phyloP scores from a whole-genome alignment of 2,113 vertebrate species.

The Rutilus rutilus region DNA sequence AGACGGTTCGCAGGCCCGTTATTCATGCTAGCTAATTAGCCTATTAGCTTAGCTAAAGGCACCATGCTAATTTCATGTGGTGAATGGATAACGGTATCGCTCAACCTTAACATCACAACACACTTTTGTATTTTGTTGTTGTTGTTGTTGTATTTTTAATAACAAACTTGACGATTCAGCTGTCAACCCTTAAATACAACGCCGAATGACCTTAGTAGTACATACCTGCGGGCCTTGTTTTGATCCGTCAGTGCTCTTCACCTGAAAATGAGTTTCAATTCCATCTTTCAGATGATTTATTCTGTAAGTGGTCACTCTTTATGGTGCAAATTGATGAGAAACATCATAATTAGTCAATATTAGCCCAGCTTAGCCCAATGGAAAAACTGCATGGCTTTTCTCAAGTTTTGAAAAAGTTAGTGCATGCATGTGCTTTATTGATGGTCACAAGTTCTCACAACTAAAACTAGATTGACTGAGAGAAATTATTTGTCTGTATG shows the following conservation, averaged over 20 bases:
- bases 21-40: constrained; percentile 43
- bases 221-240: constrained; percentile 1
- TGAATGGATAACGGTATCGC: background rate
- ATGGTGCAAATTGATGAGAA: background rate
- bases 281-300: background rate
- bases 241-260: background rate
- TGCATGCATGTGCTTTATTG: background rate
- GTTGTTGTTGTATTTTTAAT: no score
- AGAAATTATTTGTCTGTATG: no score
- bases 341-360: background rate
- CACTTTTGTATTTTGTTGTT: no score
- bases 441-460: background rate
- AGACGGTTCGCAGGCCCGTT: background rate
- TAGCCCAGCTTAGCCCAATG: background rate
- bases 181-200: background rate
- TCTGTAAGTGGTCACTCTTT: background rate
- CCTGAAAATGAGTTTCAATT: background rate
- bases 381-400: background rate
- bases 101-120: background rate
- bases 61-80: background rate
- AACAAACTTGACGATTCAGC: background rate
- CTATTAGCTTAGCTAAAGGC: constrained; percentile 54
- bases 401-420: background rate
- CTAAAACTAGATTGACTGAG: no score
- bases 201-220: background rate